These are phyloP conservation scores for Garrulus glandarius DNA, from an alignment of 2,797 vertebrate species.

Conservation along the genomic window DNA sequence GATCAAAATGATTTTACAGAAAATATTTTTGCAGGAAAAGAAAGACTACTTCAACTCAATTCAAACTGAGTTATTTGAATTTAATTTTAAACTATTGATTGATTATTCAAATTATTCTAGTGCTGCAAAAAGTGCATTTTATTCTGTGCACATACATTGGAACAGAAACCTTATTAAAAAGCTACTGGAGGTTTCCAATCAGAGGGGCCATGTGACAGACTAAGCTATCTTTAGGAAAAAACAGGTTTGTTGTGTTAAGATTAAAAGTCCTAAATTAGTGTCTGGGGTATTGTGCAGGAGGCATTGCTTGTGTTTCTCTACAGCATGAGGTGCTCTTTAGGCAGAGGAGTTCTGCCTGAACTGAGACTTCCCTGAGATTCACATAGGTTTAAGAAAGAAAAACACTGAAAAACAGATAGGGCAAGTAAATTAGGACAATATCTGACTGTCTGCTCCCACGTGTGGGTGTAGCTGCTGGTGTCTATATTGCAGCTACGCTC, in stretches of 20 bases:
- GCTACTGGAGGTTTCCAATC: neutral
- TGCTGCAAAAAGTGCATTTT: neutral
- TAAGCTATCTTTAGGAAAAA: neutral
- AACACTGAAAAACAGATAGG: neutral
- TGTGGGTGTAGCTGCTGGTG: neutral
- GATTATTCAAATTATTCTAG: neutral
- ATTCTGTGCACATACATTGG: neutral
- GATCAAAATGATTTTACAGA: neutral
- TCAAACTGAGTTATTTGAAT: neutral
- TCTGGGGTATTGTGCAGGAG: neutral
- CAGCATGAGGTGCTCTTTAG: neutral
- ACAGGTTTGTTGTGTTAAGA: neutral
- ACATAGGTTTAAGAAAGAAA: neutral
- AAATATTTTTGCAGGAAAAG: neutral
- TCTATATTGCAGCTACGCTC: fast-evolving
- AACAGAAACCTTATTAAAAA: neutral
- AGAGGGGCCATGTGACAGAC: neutral
- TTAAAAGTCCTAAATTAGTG: neutral
- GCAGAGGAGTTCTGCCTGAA: neutral
- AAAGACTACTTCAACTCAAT: neutral
- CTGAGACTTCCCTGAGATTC: neutral
- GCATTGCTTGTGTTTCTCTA: neutral
- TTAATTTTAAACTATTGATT: neutral
- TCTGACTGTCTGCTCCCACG: neutral
- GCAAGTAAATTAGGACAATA: neutral